Conservation (phyloP, 2,113 vertebrate genomes). For the Anoura caudifer region DNA sequence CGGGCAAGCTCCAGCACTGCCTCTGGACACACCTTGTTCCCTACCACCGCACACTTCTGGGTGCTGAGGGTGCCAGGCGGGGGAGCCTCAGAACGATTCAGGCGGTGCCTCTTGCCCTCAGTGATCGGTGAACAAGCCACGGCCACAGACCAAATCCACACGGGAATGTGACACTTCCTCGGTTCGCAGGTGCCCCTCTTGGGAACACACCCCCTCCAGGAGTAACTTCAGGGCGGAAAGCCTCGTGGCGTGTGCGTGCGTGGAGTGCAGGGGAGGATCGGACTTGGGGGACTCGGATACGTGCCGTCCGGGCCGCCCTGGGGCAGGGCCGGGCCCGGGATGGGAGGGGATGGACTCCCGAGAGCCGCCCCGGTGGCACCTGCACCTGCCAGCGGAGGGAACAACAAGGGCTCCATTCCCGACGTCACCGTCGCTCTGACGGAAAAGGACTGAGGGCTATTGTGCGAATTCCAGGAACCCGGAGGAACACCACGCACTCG, state of each 20-base stretch:
- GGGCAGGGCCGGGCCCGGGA: not conserved
- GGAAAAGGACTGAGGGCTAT: not conserved
- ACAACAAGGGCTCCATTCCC: constrained; percentile 21
- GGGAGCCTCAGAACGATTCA: not conserved
- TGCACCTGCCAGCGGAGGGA: not conserved
- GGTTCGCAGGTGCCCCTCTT: not conserved
- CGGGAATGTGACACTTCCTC: fast-evolving
- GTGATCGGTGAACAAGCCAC: fast-evolving
- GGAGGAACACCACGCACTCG: too few species aligned
- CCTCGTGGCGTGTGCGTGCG: not conserved
- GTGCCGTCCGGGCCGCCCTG: not conserved
- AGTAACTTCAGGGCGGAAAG: not conserved
- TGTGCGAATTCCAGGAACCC: constrained; percentile 46
- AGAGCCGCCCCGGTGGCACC: fast-evolving
- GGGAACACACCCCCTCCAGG: not conserved
- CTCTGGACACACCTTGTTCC: not conserved
- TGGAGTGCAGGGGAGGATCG: not conserved
- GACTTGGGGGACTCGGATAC: not conserved
- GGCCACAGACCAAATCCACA: too few species aligned
- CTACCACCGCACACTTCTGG: too few species aligned
- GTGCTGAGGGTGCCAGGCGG: too few species aligned
- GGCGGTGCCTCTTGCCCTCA: not conserved
- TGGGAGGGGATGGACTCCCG: too few species aligned
- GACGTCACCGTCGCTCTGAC: not conserved
- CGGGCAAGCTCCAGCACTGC: too few species aligned